These are phyloP conservation scores for Elymnias hypermnestra DNA, from an alignment of 1,140 invertebrate genomes.

Conservation along the genomic window DNA sequence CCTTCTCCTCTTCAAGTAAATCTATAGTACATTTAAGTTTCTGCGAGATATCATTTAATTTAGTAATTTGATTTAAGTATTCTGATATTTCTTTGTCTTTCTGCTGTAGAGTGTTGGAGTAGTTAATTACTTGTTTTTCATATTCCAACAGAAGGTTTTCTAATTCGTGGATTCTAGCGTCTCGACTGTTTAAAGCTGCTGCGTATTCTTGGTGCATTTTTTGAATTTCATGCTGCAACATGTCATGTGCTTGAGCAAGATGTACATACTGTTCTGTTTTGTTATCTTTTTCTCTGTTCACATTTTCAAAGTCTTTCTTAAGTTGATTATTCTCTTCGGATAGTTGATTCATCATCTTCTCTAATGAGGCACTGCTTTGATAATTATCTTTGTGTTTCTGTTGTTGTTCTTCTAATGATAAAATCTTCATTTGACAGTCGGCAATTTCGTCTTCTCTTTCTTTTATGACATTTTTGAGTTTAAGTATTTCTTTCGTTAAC, in stretches of 20 bases:
- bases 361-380: constrained; percentile 39
- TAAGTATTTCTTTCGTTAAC: constrained; percentile 72
- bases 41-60: constrained; percentile 68
- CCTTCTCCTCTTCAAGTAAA: constrained; percentile 69
- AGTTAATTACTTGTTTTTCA: constrained; percentile 58
- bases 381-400: constrained; percentile 57
- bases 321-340: constrained; percentile 52
- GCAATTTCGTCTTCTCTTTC: constrained; percentile 75
- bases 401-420: constrained; percentile 67
- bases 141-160: constrained; percentile 59
- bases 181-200: constrained; percentile 36
- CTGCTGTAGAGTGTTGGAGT: constrained; percentile 54
- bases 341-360: constrained; percentile 47
- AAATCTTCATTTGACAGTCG: constrained; percentile 70
- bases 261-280: constrained; percentile 42
- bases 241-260: constrained; percentile 27
- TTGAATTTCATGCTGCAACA: constrained; percentile 51
- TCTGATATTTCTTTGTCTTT: constrained; percentile 72
- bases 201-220: constrained; percentile 57
- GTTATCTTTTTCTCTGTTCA: constrained; percentile 45
- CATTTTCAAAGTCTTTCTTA: constrained; percentile 54
- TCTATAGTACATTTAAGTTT: constrained; percentile 68
- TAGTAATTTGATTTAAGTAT: constrained; percentile 72
- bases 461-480: constrained; percentile 72
- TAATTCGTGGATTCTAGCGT: constrained; percentile 55